These are phyloP conservation scores for Atractosteus spatula DNA, from an alignment of 2,113 vertebrate species.

Conservation along the genomic window DNA sequence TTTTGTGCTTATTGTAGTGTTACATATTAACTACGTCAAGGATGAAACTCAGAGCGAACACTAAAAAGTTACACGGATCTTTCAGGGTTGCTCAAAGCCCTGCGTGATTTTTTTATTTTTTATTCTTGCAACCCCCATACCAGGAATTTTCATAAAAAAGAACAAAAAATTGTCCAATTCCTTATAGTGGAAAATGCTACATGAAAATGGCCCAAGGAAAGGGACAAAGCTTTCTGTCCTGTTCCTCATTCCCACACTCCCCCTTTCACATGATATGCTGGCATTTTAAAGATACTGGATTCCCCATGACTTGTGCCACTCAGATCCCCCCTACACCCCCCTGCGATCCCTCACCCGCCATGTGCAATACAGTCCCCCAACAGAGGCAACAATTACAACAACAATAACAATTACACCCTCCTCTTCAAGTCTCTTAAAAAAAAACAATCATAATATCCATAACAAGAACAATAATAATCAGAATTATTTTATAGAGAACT, in stretches of 20 bases:
- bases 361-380: slow-evolving; percentile 47
- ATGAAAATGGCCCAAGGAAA: background rate
- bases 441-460: slow-evolving; percentile 53
- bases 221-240: background rate
- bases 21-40: no score
- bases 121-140: no score
- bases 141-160: no score
- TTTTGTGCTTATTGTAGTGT: no score
- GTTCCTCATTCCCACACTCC: slow-evolving; percentile 33
- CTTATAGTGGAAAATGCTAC: no score
- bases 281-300: slow-evolving; percentile 42
- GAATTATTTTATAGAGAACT: slow-evolving; percentile 41
- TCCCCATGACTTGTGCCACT: slow-evolving; percentile 25
- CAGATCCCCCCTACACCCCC: slow-evolving; percentile 42
- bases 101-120: no score
- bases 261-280: slow-evolving; percentile 57
- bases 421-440: slow-evolving; percentile 60
- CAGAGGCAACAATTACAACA: slow-evolving; percentile 48
- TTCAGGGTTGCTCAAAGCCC: no score
- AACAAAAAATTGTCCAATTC: no score
- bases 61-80: no score
- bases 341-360: slow-evolving; percentile 35
- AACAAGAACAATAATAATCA: slow-evolving; percentile 53
- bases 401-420: slow-evolving; percentile 52
- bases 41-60: no score